Base-by-base conservation (phyloP, 1,140 invertebrate genomes). In the Nasonia giraulti region DNA sequence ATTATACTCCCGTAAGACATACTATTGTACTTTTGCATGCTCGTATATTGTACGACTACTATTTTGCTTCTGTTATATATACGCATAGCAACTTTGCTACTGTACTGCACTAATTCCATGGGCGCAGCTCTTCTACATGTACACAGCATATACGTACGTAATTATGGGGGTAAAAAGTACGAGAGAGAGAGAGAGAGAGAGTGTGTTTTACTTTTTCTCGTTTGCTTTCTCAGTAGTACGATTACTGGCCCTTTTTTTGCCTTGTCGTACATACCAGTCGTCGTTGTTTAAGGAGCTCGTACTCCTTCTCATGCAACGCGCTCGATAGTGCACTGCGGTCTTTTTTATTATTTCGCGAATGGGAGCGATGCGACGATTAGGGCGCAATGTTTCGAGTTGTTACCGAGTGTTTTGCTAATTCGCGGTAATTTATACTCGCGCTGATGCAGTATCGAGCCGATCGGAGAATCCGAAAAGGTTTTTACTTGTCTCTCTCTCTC, bases 311-410 rank as follows among this genome's bases (percentile, higher is more conserved):
- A 73, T 81, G 20, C 47, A 77, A 47, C 27, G 33, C 55, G 82
- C 74, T 78, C 82, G 75, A 78, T 78, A 78, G 82, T 44, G 75
- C 37, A 77, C 37, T 44, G 31, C 62, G 20, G 17, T 12, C 55
- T 76, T 31, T 68, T 81, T 55, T 3, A 33, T 20, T 50, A 55
- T 76, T 77, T 83, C 55, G 12, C 82, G 62, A 78, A 85, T 81
- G 78, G 79, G 84, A 77, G 50, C 84, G 84, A 85, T 76, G 27
- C 40, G 79, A 37, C 62, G 84, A 85, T 85, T 85, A 80, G 80
- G 44, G 78, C 75, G 78, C 75, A 84, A 78, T 62, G 66, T 69
- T 23, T 12, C 69, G n/a, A 2, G 10, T 7, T 5, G 37, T 55
- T 37, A 5, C 27, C 1, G 27, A 27, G 27, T 27, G 20, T 62